These are phyloP conservation scores for Chelmon rostratus DNA, from an alignment of 2,797 vertebrate species.

Conservation along the genomic window DNA sequence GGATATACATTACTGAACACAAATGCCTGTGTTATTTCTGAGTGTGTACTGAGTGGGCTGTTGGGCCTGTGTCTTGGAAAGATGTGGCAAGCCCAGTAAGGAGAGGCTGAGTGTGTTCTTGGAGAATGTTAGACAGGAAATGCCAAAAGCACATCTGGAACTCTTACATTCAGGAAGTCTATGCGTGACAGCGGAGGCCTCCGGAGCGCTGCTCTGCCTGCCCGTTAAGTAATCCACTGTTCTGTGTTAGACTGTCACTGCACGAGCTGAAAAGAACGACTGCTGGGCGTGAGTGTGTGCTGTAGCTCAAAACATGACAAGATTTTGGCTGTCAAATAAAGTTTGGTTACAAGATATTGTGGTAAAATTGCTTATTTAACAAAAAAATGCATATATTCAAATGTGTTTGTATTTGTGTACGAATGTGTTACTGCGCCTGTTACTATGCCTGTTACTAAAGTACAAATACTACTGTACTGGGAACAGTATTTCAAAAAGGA, in stretches of 20 bases:
- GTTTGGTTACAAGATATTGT: slow-evolving; percentile 27
- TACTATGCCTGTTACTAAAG: neutral
- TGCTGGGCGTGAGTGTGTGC: slow-evolving; percentile 28
- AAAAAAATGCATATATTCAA: neutral
- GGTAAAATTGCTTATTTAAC: slow-evolving; percentile 13
- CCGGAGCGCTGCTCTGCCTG: slow-evolving; percentile 58
- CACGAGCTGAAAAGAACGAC: slow-evolving; percentile 31
- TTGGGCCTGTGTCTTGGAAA: slow-evolving; percentile 68
- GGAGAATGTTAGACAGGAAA: slow-evolving; percentile 85
- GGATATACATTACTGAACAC: slow-evolving; percentile 27
- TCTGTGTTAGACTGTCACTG: slow-evolving; percentile 56
- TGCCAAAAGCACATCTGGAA: slow-evolving; percentile 88
- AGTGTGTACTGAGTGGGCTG: slow-evolving; percentile 42
- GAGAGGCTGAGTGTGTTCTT: slow-evolving; percentile 82
- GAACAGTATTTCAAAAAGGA: neutral
- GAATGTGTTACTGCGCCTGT: too few species aligned
- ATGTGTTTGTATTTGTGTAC: neutral
- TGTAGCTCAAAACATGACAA: slow-evolving; percentile 12
- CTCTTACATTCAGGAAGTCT: slow-evolving; percentile 86
- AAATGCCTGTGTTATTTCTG: slow-evolving; percentile 43
- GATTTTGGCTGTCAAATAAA: slow-evolving; percentile 45
- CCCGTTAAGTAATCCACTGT: slow-evolving; percentile 51
- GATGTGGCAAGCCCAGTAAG: slow-evolving; percentile 70
- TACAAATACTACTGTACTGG: neutral
- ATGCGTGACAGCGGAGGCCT: slow-evolving; percentile 81